Percentiles rank a stretch among this genome's conserved stretches.
Evolutionary conservation across 2,113 vertebrate species (phyloP).

Genomic region (Hydropotes inermis): DNA sequence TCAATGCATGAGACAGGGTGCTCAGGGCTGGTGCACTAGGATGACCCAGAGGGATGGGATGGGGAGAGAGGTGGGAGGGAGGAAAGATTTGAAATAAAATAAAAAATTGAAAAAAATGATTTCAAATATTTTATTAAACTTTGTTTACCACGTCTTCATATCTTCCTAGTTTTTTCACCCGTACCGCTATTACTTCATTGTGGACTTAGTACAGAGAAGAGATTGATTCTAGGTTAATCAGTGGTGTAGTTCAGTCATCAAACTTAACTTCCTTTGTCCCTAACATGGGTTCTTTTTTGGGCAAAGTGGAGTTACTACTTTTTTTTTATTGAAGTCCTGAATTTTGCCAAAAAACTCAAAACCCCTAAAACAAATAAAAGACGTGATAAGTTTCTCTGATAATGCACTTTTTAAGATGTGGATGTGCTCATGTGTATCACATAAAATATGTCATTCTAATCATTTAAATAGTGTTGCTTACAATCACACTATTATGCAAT

Average conservation of each 20-base stretch:
- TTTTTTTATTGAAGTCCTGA: background rate
- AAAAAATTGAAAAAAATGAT: background rate
- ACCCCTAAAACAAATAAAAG: background rate
- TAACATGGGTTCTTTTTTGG: background rate
- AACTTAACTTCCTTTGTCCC: background rate
- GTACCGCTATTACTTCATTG: background rate
- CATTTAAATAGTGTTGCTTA: background rate
- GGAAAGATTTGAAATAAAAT: background rate
- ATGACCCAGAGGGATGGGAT: background rate
- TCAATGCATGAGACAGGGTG: background rate
- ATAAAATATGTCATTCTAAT: background rate
- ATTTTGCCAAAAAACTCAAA: background rate
- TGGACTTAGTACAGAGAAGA: background rate
- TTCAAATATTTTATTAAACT: background rate
- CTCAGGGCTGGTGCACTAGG: too few species aligned
- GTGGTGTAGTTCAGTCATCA: background rate
- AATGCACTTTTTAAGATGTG: background rate
- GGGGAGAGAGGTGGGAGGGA: too few species aligned
- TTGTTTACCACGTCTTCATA: background rate
- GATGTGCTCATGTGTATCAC: background rate
- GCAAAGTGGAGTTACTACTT: background rate
- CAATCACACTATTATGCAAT: background rate
- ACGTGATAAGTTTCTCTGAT: background rate
- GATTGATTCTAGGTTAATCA: background rate
- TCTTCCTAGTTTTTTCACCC: background rate